Evolutionary conservation across 2,113 vertebrate species (phyloP).

Genomic region (Siphamia tubifer): DNA sequence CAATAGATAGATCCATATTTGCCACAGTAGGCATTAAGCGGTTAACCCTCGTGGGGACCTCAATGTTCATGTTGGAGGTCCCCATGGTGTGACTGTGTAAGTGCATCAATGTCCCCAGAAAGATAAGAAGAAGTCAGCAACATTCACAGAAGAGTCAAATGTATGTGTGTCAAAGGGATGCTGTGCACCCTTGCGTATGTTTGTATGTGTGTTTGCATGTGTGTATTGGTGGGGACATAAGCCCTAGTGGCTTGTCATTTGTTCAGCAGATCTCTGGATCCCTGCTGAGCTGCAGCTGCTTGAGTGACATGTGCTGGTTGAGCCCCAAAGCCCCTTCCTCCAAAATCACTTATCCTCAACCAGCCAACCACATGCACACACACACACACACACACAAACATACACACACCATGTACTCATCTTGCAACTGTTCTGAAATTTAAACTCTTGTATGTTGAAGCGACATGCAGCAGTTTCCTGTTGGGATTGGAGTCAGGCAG

Average conservation of each 20-base stretch:
- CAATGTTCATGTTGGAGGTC: too few species aligned
- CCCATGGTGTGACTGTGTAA: too few species aligned
- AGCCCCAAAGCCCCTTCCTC: constrained; percentile 60
- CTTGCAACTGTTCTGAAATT: constrained; percentile 34
- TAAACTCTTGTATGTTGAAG: not conserved
- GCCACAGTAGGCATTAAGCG: too few species aligned
- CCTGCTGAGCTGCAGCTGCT: constrained; percentile 73
- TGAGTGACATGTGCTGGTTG: constrained; percentile 68
- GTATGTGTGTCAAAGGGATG: not conserved
- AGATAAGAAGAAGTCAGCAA: not conserved
- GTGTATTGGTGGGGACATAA: not conserved
- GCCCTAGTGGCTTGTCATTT: constrained; percentile 5
- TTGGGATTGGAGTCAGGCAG: constrained; percentile 7
- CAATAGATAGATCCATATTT: too few species aligned
- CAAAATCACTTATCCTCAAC: constrained; percentile 58
- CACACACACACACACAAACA: constrained; percentile 1
- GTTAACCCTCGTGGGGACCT: too few species aligned
- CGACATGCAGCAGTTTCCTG: constrained; percentile 33
- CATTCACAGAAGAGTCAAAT: not conserved
- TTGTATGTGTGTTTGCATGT: not conserved
- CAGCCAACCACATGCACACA: not conserved
- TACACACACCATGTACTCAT: not conserved
- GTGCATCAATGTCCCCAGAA: too few species aligned
- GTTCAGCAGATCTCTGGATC: constrained; percentile 51
- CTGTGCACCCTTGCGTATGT: not conserved